phyloP scores from a whole-genome alignment of 2,888 invertebrate genomes.

The Gortyna flavago region DNA sequence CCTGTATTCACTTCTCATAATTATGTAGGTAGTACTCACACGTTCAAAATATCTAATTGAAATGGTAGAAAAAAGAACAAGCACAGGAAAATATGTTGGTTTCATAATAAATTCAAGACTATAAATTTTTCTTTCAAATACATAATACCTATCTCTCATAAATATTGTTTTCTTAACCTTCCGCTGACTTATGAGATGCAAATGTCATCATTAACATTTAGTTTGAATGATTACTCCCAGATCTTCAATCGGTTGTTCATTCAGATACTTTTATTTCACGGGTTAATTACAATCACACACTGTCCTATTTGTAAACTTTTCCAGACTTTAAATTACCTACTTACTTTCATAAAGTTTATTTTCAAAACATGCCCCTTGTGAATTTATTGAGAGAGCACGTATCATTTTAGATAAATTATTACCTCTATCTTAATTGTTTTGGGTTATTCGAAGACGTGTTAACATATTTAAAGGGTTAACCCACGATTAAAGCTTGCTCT shows the following conservation, averaged over 20 bases:
- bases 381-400: conserved; percentile 48
- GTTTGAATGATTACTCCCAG: conserved; percentile 38
- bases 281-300: conserved; percentile 19
- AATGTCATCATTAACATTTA: conserved; percentile 44
- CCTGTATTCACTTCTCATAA: background rate
- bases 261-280: conserved; percentile 27
- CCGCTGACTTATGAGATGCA: conserved; percentile 31
- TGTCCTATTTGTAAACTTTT: conserved; percentile 20
- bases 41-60: background rate
- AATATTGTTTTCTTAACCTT: conserved; percentile 42
- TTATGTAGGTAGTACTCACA: background rate
- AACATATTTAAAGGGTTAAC: conserved; percentile 49
- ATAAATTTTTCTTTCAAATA: background rate
- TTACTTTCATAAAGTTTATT: conserved; percentile 11
- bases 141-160: background rate
- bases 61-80: background rate
- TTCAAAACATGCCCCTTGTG: conserved; percentile 22
- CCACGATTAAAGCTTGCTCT: conserved; percentile 54
- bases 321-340: conserved; percentile 8
- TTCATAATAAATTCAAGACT: background rate
- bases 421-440: conserved; percentile 48
- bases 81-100: background rate
- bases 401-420: conserved; percentile 56
- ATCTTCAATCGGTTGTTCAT: conserved; percentile 10
- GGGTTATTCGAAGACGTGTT: conserved; percentile 33